Percentiles rank a stretch among this genome's conserved stretches.
Evolutionary conservation across 2,113 vertebrate genomes (phyloP).

Genomic region (Terrapene triunguis): DNA sequence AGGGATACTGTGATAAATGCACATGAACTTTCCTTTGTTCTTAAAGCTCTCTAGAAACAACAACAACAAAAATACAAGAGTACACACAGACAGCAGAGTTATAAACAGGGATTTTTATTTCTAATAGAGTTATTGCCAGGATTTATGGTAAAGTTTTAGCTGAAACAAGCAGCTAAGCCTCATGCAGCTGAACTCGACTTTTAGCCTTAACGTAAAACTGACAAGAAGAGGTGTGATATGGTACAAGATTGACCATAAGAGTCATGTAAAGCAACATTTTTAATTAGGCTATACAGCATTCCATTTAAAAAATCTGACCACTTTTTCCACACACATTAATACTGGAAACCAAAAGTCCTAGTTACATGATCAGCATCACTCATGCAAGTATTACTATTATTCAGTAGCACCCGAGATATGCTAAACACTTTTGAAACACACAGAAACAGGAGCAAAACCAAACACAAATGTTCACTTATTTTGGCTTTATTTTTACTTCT

Average conservation of each 20-base stretch:
- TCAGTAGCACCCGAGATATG: not conserved
- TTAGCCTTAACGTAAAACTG: not conserved
- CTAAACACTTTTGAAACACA: slow-evolving; percentile 9
- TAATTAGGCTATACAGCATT: slow-evolving; percentile 40
- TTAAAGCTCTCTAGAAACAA: slow-evolving; percentile 55
- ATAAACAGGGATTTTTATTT: slow-evolving; percentile 39
- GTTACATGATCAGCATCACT: slow-evolving; percentile 46
- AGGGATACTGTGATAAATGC: not conserved
- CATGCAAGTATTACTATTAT: slow-evolving; percentile 29
- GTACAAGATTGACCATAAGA: slow-evolving; percentile 16
- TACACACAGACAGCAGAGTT: not conserved
- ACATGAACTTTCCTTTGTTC: not conserved
- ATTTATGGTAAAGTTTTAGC: slow-evolving; percentile 45
- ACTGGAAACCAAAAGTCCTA: slow-evolving; percentile 51
- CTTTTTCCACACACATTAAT: not conserved
- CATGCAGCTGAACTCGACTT: not conserved
- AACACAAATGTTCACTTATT: not conserved
- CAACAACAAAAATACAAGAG: not conserved
- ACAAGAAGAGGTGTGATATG: not conserved
- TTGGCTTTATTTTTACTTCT: slow-evolving; percentile 14
- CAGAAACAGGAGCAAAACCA: not conserved
- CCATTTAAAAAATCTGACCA: slow-evolving; percentile 29
- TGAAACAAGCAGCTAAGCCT: slow-evolving; percentile 6
- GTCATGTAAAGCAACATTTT: not conserved
- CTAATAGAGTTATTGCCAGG: slow-evolving; percentile 44